Evolutionary conservation across 2,113 vertebrate genomes (phyloP).

Genomic region (Catharus fuscescens): DNA sequence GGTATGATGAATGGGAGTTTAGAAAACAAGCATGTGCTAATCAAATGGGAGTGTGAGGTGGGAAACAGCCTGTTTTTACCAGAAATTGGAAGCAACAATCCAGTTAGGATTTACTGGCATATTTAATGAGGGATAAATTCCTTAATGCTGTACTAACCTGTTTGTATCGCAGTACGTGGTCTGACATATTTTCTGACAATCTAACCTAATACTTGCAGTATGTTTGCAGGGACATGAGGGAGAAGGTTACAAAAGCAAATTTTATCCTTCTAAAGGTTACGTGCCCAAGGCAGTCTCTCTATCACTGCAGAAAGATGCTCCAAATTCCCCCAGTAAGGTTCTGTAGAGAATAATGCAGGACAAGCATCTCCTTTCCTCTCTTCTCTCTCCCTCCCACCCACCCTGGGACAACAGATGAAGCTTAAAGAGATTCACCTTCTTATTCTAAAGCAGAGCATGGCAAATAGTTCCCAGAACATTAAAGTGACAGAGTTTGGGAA

Average conservation of each 20-base stretch:
- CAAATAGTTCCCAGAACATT: not conserved
- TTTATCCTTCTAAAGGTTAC: not conserved
- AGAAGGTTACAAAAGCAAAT: not conserved
- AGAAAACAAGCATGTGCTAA: not conserved
- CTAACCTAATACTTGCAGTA: not conserved
- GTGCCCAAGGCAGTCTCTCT: not conserved
- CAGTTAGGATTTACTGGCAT: not conserved
- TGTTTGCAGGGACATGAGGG: not conserved
- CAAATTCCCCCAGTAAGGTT: not conserved
- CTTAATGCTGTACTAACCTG: not conserved
- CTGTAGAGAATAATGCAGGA: not conserved
- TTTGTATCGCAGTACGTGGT: not conserved
- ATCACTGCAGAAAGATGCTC: not conserved
- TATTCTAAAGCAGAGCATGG: not conserved
- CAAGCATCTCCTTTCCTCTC: not conserved
- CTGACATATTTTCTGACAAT: not conserved
- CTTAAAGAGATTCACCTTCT: not conserved
- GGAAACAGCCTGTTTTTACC: not conserved
- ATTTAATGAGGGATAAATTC: not conserved
- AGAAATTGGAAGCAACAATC: not conserved
- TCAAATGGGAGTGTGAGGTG: not conserved
- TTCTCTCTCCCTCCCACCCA: not conserved
- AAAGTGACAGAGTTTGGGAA: not conserved
- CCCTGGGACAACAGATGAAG: not conserved
- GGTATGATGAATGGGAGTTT: not conserved